These are phyloP conservation scores for Eulemur macaco DNA, from an alignment of 2,113 vertebrate species.

Conservation along the genomic window DNA sequence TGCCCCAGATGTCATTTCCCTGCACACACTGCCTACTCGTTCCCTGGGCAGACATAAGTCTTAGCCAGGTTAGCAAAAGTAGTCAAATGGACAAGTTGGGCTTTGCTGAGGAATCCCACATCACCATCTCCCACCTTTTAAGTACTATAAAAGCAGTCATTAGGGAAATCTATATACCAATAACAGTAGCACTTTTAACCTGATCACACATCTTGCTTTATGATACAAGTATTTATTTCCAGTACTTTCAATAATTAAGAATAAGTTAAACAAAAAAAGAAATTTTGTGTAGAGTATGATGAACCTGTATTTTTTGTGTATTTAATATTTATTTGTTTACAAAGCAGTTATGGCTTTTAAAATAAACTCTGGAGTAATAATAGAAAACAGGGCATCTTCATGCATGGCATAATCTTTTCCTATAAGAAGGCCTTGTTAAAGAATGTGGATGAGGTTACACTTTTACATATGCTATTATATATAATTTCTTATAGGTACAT, in stretches of 20 bases:
- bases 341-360: constrained; percentile 65
- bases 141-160: constrained; percentile 90
- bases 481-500: constrained; percentile 72
- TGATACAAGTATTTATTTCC: constrained; percentile 82
- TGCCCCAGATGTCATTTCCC: background rate
- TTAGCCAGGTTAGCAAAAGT: background rate
- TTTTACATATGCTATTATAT: constrained; percentile 65
- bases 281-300: constrained; percentile 70
- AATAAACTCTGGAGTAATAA: constrained; percentile 68
- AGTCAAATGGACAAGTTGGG: background rate
- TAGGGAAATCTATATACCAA: constrained; percentile 90
- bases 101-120: background rate
- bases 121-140: background rate
- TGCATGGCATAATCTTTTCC: constrained; percentile 66
- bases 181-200: constrained; percentile 84
- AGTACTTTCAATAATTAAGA: constrained; percentile 79
- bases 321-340: too few species aligned
- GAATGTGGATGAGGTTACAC: background rate
- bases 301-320: constrained; percentile 48
- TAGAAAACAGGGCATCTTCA: constrained; percentile 58
- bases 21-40: fast-evolving
- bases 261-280: constrained; percentile 80
- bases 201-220: constrained; percentile 74
- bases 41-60: background rate
- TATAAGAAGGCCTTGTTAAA: constrained; percentile 21